Percentiles rank a stretch among this genome's conserved stretches.
Evolutionary conservation across 2,797 vertebrate genomes (phyloP).

Genomic region (Peromyscus nudipes): DNA sequence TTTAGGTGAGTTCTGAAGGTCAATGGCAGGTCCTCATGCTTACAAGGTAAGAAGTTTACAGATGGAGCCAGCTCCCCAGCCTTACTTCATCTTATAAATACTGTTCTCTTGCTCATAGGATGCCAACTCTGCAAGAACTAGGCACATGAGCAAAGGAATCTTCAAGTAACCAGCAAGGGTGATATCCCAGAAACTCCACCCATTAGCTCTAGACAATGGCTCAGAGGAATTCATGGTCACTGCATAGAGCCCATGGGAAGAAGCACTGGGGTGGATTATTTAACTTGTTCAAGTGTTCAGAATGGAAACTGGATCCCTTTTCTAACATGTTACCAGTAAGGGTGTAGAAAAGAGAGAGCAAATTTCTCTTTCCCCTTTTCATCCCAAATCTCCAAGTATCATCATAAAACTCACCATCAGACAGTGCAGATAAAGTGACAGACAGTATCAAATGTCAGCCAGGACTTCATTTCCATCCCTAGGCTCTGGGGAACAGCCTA

Average conservation of each 20-base stretch:
- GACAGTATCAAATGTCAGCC: constrained; percentile 89
- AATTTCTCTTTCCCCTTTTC: constrained; percentile 68
- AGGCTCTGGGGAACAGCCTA: constrained; percentile 87
- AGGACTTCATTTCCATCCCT: constrained; percentile 80
- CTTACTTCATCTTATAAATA: too few relatives aligned
- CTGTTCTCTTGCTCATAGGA: too few relatives aligned
- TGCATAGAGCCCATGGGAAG: neutral
- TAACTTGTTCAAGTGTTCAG: neutral
- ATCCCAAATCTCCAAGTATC: constrained; percentile 71
- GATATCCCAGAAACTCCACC: neutral
- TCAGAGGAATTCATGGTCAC: neutral
- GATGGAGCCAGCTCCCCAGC: too few relatives aligned
- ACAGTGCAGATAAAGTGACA: constrained; percentile 87
- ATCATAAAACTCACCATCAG: constrained; percentile 84
- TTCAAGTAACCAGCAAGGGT: neutral
- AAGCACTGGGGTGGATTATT: neutral
- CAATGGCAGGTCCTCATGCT: too few relatives aligned
- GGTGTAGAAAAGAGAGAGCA: constrained; percentile 45
- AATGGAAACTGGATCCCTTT: constrained; percentile 60
- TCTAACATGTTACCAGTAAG: neutral
- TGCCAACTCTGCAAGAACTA: neutral
- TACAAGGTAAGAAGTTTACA: too few relatives aligned
- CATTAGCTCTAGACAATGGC: neutral
- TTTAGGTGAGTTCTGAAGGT: too few relatives aligned
- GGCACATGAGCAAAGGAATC: neutral